Evolutionary conservation across 2,888 invertebrate species (phyloP).

Genomic region (Acronicta psi): DNA sequence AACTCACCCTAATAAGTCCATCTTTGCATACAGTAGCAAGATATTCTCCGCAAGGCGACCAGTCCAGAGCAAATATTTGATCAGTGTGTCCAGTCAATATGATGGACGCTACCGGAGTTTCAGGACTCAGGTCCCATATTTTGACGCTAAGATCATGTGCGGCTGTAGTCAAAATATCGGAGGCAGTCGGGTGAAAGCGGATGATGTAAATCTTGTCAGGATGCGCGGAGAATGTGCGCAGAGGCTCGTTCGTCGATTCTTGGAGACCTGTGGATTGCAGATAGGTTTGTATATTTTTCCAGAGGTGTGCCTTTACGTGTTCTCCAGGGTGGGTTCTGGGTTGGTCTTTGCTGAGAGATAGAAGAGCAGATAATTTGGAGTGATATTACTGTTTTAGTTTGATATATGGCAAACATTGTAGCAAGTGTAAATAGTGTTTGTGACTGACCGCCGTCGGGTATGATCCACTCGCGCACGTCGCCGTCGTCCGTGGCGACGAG

Average conservation of each 20-base stretch:
- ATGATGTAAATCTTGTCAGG: slow-evolving; percentile 96
- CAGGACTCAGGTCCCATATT: slow-evolving; percentile 93
- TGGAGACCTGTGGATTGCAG: slow-evolving; percentile 82
- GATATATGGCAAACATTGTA: too few relatives aligned
- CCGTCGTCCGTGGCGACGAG: slow-evolving; percentile 98
- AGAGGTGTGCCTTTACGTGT: too few relatives aligned
- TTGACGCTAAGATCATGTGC: slow-evolving; percentile 97
- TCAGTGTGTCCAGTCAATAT: slow-evolving; percentile 93
- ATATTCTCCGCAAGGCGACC: slow-evolving; percentile 97
- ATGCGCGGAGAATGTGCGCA: slow-evolving; percentile 91
- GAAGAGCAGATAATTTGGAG: too few relatives aligned
- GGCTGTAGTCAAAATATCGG: slow-evolving; percentile 95
- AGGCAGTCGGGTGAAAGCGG: slow-evolving; percentile 96
- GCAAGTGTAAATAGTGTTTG: too few relatives aligned
- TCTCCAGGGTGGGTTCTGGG: too few relatives aligned
- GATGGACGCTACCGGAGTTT: slow-evolving; percentile 77
- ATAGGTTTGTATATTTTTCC: not conserved
- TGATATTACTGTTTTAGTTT: too few relatives aligned
- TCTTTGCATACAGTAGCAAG: slow-evolving; percentile 97
- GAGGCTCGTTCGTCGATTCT: slow-evolving; percentile 94
- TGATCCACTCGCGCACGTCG: slow-evolving; percentile 93
- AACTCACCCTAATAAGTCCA: slow-evolving; percentile 91
- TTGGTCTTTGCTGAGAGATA: too few relatives aligned
- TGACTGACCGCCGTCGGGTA: slow-evolving; percentile 90
- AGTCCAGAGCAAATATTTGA: slow-evolving; percentile 97